phyloP scores from a whole-genome alignment of 2,797 vertebrate genomes.

The Carcharodon carcharias region DNA sequence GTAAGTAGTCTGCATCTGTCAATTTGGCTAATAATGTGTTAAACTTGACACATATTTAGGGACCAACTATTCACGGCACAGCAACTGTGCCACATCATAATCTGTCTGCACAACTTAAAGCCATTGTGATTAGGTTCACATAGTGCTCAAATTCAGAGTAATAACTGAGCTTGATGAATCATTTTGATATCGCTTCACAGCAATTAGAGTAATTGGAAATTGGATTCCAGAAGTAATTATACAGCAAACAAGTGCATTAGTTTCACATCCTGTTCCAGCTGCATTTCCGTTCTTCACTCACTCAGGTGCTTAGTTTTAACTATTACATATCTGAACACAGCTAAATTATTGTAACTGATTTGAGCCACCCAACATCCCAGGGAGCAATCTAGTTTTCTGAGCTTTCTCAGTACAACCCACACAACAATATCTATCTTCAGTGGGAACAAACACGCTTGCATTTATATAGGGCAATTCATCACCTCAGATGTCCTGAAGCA shows the following conservation, averaged over 20 bases:
- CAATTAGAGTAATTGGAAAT: slow-evolving; percentile 21
- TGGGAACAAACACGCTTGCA: neutral
- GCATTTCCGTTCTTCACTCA: neutral
- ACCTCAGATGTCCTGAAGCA: neutral
- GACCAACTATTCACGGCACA: neutral
- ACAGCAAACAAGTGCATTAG: neutral
- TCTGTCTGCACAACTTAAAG: neutral
- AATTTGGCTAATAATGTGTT: neutral
- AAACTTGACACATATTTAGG: neutral
- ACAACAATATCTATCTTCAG: neutral
- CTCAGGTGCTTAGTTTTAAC: neutral
- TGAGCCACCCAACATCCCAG: neutral
- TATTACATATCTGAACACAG: neutral
- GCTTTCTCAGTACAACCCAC: neutral
- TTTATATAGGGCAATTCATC: neutral
- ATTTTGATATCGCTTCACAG: slow-evolving; percentile 24
- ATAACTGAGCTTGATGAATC: slow-evolving; percentile 5
- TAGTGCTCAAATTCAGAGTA: neutral
- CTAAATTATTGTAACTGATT: neutral
- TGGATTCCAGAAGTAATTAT: slow-evolving; percentile 26
- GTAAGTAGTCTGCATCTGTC: neutral
- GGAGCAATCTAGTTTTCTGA: neutral
- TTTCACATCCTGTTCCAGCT: slow-evolving; percentile 30
- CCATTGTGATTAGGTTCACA: neutral
- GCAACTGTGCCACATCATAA: neutral